Evolutionary conservation across 2,888 invertebrate genomes (phyloP).

Genomic region (Ypsolopha sequella): DNA sequence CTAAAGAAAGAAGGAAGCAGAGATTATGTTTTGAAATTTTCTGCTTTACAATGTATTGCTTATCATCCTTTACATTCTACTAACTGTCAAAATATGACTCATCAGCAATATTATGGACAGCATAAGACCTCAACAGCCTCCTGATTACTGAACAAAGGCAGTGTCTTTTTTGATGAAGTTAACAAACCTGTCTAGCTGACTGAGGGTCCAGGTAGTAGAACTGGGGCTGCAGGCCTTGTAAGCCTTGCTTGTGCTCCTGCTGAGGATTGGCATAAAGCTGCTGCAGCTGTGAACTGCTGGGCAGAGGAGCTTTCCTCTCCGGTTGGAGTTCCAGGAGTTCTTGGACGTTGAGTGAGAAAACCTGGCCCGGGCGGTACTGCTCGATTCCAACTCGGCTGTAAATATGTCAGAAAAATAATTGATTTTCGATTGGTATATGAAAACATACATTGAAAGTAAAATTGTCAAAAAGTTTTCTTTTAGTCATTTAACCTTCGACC

Average conservation of each 20-base stretch:
- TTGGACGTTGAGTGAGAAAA: conserved; percentile 50
- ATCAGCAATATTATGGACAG: too few relatives aligned
- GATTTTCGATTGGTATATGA: too few relatives aligned
- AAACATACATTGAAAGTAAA: too few relatives aligned
- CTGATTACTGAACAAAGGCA: background rate
- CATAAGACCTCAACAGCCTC: background rate
- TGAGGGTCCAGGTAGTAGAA: conserved; percentile 31
- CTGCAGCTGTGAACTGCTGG: conserved; percentile 40
- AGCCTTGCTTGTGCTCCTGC: conserved; percentile 42
- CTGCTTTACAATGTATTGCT: too few relatives aligned
- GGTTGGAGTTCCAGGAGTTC: conserved; percentile 55
- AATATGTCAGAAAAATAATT: too few relatives aligned
- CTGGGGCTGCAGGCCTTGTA: conserved; percentile 30
- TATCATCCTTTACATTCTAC: too few relatives aligned
- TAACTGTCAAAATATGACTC: too few relatives aligned
- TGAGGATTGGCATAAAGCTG: conserved; percentile 44
- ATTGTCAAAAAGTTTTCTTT: too few relatives aligned
- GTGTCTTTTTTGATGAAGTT: background rate
- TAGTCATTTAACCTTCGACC: too few relatives aligned
- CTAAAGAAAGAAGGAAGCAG: too few relatives aligned
- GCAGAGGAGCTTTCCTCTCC: conserved; percentile 46
- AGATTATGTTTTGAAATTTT: too few relatives aligned
- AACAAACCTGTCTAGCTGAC: background rate
- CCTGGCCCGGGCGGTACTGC: conserved; percentile 59
- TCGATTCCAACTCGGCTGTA: conserved; percentile 34